Evolutionary conservation across 1,140 invertebrate species (phyloP).

Genomic region (Notospermus geniculatus): DNA sequence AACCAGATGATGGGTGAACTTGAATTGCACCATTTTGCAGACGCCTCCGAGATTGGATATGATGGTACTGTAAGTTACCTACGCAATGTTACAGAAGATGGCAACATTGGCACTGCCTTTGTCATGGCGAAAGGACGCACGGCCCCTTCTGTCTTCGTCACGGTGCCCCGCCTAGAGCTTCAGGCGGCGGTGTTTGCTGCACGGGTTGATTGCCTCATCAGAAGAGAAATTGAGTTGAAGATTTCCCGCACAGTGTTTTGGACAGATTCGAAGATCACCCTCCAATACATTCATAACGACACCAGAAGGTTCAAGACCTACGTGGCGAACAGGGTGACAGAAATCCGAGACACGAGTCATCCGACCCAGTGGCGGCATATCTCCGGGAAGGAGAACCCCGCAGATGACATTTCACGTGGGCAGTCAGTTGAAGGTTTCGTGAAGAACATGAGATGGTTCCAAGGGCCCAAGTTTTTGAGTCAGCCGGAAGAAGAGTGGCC

Average conservation of each 20-base stretch:
- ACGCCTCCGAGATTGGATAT: slow-evolving; percentile 9
- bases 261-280: slow-evolving; percentile 7
- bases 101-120: background rate
- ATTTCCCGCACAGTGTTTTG: background rate
- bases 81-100: background rate
- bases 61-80: background rate
- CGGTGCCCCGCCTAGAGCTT: slow-evolving; percentile 10
- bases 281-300: slow-evolving; percentile 3
- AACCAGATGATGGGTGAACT: background rate
- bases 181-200: slow-evolving; percentile 6
- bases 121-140: background rate
- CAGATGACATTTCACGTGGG: slow-evolving; percentile 53
- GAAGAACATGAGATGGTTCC: background rate
- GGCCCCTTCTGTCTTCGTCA: background rate
- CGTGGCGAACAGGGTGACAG: slow-evolving; percentile 1
- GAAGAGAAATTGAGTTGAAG: background rate
- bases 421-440: background rate
- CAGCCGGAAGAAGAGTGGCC: background rate
- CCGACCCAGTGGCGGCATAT: slow-evolving; percentile 44
- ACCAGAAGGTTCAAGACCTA: slow-evolving; percentile 14
- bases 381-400: slow-evolving; percentile 51
- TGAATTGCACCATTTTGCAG: slow-evolving; percentile 6
- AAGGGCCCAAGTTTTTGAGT: slow-evolving; percentile 1
- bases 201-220: background rate
- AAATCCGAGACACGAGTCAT: background rate